Conservation (phyloP, 92 coral and sea anemone genomes). For the Zoanthus sociatus region DNA sequence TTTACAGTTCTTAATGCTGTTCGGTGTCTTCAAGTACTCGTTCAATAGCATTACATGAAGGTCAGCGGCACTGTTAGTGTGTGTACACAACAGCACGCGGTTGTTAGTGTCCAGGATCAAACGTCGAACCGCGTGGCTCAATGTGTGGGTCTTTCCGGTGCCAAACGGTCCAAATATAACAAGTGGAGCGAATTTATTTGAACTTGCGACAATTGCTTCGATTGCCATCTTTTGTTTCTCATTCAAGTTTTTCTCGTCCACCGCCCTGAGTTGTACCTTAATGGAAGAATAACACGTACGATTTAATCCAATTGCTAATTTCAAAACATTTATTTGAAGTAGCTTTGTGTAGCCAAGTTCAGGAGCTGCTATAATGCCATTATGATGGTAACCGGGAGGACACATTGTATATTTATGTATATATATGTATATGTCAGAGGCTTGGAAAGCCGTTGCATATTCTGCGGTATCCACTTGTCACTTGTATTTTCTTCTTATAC, state of each 20-base stretch:
- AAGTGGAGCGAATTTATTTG: conserved; percentile 76
- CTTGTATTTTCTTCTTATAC: too few relatives aligned
- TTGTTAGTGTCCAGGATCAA: conserved; percentile 66
- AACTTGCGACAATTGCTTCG: conserved; percentile 56
- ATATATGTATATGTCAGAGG: too few relatives aligned
- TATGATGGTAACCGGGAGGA: too few relatives aligned
- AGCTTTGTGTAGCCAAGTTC: too few relatives aligned
- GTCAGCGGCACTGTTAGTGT: conserved; percentile 96
- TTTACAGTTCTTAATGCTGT: conserved; percentile 53
- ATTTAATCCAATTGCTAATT: not conserved
- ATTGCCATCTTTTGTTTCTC: conserved; percentile 67
- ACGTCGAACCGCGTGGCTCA: conserved; percentile 79
- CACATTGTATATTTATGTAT: too few relatives aligned
- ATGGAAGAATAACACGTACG: not conserved
- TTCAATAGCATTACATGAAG: conserved; percentile 78
- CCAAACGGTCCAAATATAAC: conserved; percentile 98
- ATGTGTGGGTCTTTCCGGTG: conserved; percentile 95
- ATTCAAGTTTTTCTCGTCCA: conserved; percentile 66
- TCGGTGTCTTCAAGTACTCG: conserved; percentile 52
- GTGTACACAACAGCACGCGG: conserved; percentile 91
- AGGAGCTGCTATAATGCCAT: too few relatives aligned
- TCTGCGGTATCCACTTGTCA: too few relatives aligned
- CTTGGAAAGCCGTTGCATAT: too few relatives aligned
- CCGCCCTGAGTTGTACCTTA: not conserved
- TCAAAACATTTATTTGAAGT: too few relatives aligned